A percentile compares a stretch with the other conserved stretches of the same genome.
phyloP scores from a whole-genome alignment of 1,140 invertebrate genomes.

The Pseudoatta argentina region DNA sequence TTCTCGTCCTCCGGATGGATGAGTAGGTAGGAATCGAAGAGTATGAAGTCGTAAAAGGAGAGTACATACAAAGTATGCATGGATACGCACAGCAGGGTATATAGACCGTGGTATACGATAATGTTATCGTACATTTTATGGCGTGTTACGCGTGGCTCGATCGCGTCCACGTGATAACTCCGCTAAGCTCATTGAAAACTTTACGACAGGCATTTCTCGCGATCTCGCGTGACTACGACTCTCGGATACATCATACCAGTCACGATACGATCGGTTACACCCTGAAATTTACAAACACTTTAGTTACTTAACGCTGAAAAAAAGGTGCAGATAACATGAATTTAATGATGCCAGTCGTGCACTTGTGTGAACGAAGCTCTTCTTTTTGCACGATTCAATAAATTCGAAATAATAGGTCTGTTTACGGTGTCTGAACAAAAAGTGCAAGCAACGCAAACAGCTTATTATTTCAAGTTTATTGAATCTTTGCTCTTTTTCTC shows the following conservation, averaged over 20 bases:
- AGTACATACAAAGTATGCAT: not conserved
- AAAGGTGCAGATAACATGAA: constrained; percentile 2
- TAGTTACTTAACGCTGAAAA: not conserved
- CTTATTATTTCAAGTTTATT: not conserved
- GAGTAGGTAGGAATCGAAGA: not conserved
- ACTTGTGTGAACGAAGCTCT: not conserved
- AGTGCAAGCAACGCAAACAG: too few species aligned
- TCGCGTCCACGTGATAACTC: not conserved
- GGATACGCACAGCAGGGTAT: not conserved
- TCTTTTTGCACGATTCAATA: not conserved
- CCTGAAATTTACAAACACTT: constrained; percentile 5
- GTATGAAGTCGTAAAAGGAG: constrained; percentile 25
- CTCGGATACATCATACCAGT: not conserved
- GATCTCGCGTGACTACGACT: constrained; percentile 37
- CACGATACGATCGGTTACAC: constrained; percentile 19
- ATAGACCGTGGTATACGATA: constrained; percentile 19
- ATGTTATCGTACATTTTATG: constrained; percentile 36
- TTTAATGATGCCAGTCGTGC: not conserved
- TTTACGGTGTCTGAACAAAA: too few species aligned
- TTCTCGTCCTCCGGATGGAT: not conserved
- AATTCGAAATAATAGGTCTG: not conserved
- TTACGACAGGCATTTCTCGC: constrained; percentile 12
- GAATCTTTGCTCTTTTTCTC: too few species aligned
- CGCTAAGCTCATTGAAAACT: constrained; percentile 34
- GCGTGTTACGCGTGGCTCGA: constrained; percentile 17